Base-by-base conservation (phyloP, 1,140 invertebrate genomes). In the Littorina saxatilis region DNA sequence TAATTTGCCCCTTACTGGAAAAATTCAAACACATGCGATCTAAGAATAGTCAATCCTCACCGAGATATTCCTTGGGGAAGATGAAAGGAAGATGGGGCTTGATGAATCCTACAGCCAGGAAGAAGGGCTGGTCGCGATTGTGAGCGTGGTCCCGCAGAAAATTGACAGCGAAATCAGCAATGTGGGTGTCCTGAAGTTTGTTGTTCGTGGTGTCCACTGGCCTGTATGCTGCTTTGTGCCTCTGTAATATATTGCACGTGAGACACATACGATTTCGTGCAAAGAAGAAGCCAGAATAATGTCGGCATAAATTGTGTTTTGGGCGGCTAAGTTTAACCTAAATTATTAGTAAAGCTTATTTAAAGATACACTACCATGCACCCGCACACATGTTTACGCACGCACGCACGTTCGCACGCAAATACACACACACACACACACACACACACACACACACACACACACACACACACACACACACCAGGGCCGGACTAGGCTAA, bases 81-180 rank as follows among this genome's bases (percentile, higher is more conserved):
- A 84, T 77, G 58, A 83, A 87, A 1, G 86, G 86, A 27, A 85
- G 68, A 63, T 87, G 86, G 35, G 86, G 86, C 58, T 87, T 87
- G 70, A 82, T 76, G 75, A 87, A 87, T 0, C 86, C 86, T 1
- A 82, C 84, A 0, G 86, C 86, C 32, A 87, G 29, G 72, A 87
- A 87, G 79, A 87, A 87, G 4, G 82, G 86, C 68, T 81, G 66
- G 20, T 79, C 47, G 0, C 61, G 74, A 20, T 61, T 58, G 9
- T 76, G 52, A 15, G 77, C 5, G 27, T 58, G 58, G 23, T 63
- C 11, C 35, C 0, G 11, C 0, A 78, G 52, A 11, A 37, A 78
- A 23, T 61, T 37, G n/a, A 78, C 55, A n/a, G 76, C 76, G 55
- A 63, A 39, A 32, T 61, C 39, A 11, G 76, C 76, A 2, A 78